Evolutionary conservation across 2,113 vertebrate species (phyloP), one percentile per base, ranked within the genome.

Genomic region (Xiphorhynchus elegans): DNA sequence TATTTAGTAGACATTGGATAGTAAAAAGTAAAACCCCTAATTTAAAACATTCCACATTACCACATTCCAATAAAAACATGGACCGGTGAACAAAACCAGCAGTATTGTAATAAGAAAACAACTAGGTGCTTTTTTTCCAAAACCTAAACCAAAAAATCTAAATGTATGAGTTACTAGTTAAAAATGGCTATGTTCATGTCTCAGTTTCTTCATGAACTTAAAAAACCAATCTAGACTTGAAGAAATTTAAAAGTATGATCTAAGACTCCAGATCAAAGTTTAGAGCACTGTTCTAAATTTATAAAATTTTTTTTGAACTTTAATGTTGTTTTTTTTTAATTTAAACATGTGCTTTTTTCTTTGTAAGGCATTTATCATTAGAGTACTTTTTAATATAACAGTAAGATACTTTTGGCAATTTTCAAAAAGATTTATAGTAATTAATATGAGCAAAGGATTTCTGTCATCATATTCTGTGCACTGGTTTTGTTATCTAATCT

Each of bases 91-190:
- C 96, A 97, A 98, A 98, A 97, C 97, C 97, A 98, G 97, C 96
- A 97, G 97, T 97, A 98, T 98, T 98, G 97, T 98, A 98, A 98
- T 98, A 97, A 97, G 98, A 98, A 98, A 98, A 98, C 97, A 98
- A 98, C 96, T 98, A 98, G 97, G 97, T 98, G 96, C 96, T 97
- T 97, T 98, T 98, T 97, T 98, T 97, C 97, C 97, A 97, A 98
- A 98, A 96, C 97, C 97, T 97, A 97, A 98, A 97, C 97, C 97
- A 97, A 98, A 91, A 96, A 98, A 96, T 96, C 92, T 97, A 98
- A 98, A 97, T 96, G 96, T 97, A 97, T 97, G 97, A 97, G 93
- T 98, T 97, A 97, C 93, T 97, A 92, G 91, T 95, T 97, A 96
- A 98, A 82, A 98, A 97, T 97, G 97, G 96, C 91, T 68, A 89